Conservation (phyloP, 2,113 vertebrate species). For the Scolopax mira region DNA sequence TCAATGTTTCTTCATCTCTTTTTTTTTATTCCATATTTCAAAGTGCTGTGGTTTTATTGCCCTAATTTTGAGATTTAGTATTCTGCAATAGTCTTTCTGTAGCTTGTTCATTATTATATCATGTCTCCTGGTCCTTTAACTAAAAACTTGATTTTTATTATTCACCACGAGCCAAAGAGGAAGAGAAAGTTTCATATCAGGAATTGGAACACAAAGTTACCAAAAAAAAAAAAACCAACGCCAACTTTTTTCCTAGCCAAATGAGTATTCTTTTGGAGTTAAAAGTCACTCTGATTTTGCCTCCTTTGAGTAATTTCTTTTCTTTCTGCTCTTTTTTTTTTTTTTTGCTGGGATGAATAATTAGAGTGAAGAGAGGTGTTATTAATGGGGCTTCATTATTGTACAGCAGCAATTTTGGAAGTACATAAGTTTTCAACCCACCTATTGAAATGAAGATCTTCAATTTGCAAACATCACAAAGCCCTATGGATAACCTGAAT, state of each 20-base stretch:
- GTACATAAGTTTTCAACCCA: not conserved
- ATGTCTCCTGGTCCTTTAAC: not conserved
- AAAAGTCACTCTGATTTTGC: slow-evolving; percentile 27
- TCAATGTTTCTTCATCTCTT: not conserved
- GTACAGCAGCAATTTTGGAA: not conserved
- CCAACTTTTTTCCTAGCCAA: not conserved
- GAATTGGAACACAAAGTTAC: not conserved
- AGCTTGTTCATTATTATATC: not conserved
- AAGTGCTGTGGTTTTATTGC: not conserved
- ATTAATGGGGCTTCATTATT: not conserved
- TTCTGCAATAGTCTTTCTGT: not conserved
- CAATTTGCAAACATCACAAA: not conserved
- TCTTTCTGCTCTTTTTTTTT: not conserved
- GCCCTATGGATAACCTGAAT: not conserved
- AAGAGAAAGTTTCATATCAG: not conserved
- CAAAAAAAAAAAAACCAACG: not conserved
- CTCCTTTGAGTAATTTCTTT: not conserved
- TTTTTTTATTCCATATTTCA: not conserved
- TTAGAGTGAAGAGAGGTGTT: not conserved
- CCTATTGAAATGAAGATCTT: not conserved
- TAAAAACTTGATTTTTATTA: not conserved
- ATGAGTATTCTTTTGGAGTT: not conserved
- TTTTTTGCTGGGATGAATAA: not conserved
- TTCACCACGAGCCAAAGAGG: not conserved
- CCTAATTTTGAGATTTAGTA: not conserved